phyloP scores from a whole-genome alignment of 2,113 vertebrate species.

The Fregetta grallaria region DNA sequence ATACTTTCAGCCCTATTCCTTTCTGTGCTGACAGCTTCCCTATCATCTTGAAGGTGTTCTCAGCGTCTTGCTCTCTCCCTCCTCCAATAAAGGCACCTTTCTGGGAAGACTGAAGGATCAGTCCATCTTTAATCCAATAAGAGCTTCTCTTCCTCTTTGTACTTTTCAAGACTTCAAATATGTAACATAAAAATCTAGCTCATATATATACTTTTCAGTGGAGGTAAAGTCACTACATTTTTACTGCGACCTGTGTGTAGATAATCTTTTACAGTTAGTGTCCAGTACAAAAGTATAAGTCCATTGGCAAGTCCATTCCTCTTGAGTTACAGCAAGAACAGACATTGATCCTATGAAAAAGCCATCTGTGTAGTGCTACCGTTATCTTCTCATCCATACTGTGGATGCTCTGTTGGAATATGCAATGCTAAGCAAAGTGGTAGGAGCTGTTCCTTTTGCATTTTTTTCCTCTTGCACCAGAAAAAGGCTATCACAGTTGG shows the following conservation, averaged over 20 bases:
- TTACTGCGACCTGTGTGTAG: neutral
- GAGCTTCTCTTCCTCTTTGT: neutral
- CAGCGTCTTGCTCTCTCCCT: neutral
- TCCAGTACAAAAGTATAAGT: neutral
- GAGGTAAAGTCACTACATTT: neutral
- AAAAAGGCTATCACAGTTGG: neutral
- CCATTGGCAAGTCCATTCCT: neutral
- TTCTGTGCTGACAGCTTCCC: neutral
- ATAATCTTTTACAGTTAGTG: neutral
- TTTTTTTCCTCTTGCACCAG: neutral
- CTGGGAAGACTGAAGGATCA: neutral
- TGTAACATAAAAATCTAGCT: neutral
- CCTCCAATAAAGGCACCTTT: neutral
- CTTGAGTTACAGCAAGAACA: neutral
- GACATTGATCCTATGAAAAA: neutral
- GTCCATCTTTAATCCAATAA: neutral
- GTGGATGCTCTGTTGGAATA: neutral
- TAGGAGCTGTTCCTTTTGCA: neutral
- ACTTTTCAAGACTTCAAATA: neutral
- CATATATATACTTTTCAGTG: neutral
- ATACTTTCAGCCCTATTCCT: neutral
- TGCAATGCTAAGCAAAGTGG: neutral
- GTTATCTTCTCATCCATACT: neutral
- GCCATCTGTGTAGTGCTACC: rapidly evolving
- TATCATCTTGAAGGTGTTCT: neutral